Conservation (phyloP, 2,888 invertebrate genomes). For the Nomada goodeniana region DNA sequence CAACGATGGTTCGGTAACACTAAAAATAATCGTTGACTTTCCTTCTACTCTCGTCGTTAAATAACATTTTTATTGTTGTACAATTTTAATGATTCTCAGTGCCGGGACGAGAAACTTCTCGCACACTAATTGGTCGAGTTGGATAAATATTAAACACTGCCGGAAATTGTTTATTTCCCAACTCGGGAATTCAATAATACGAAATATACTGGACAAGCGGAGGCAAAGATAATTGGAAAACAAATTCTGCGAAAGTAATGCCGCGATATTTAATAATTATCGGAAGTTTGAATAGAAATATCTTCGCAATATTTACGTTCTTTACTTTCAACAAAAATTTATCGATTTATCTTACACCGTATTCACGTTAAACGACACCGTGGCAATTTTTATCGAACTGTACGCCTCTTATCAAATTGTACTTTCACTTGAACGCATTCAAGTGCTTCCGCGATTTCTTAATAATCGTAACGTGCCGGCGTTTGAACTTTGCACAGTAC, state of each 20-base stretch:
- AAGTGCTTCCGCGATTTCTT: not conserved
- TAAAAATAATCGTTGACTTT: not conserved
- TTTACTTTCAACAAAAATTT: not conserved
- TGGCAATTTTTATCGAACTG: not conserved
- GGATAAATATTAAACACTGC: not conserved
- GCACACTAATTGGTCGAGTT: not conserved
- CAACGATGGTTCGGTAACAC: not conserved
- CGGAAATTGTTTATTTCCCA: not conserved
- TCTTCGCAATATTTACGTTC: not conserved
- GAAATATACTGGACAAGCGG: too few relatives aligned
- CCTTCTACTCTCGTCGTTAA: not conserved
- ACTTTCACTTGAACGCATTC: not conserved
- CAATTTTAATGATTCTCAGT: constrained; percentile 14
- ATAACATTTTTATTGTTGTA: constrained; percentile 10
- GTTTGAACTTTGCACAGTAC: constrained; percentile 12
- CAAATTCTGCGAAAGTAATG: too few relatives aligned
- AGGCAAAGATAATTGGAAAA: too few relatives aligned
- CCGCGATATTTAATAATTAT: not conserved
- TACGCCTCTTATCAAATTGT: not conserved
- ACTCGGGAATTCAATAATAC: not conserved
- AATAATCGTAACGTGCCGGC: not conserved
- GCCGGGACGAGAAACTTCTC: constrained; percentile 6
- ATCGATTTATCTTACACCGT: not conserved
- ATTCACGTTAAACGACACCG: not conserved
- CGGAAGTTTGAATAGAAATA: not conserved